Base-by-base conservation (phyloP, 1,140 invertebrate genomes). In the Physella acuta region DNA sequence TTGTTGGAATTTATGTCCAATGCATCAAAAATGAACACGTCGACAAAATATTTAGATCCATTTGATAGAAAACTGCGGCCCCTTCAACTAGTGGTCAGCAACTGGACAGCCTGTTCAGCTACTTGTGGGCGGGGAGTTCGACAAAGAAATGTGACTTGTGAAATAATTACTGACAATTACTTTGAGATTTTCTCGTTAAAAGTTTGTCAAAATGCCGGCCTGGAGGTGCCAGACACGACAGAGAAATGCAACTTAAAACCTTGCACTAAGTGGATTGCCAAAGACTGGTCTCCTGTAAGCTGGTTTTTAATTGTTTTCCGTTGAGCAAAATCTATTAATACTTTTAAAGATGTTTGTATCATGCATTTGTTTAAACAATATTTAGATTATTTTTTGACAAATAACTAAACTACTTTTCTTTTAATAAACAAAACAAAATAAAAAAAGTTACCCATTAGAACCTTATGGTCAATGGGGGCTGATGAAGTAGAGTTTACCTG, bases 221-320 rank as follows among this genome's bases (percentile, higher is more conserved):
- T 77, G 17, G 58, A 49, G 33, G 56, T 73, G 34, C 77, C 77
- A 1, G 49, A 53, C 17, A 34, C 58, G 11, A 73, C 58, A 4
- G 56, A 69, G 44, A 77, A 76, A 39, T 80, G 78, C 68, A 69
- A 69, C 34, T 71, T 52, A 1, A 16, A 67, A 4, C 73, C 72
- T 2, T 80, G 78, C 71, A 73, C 75, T 30, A 63, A 73, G 53
- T 80, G 78, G 78, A 68, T 69, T n/a, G 63, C 67, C 14, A 73
- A 74, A 11, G 73, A 76, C 17, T 82, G 81, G 81, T 76, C 76
- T 1, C 68, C 74, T 72, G 80, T 82, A 75, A 64, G 61, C 44
- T 34, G 11, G 30, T 30, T 63, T 14, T n/a, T n/a, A n/a, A n/a
- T n/a, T n/a, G n/a, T n/a, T n/a, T n/a, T n/a, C n/a, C n/a, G n/a